phyloP scores from a whole-genome alignment of 2,888 invertebrate genomes.

The Eupithecia tripunctaria region DNA sequence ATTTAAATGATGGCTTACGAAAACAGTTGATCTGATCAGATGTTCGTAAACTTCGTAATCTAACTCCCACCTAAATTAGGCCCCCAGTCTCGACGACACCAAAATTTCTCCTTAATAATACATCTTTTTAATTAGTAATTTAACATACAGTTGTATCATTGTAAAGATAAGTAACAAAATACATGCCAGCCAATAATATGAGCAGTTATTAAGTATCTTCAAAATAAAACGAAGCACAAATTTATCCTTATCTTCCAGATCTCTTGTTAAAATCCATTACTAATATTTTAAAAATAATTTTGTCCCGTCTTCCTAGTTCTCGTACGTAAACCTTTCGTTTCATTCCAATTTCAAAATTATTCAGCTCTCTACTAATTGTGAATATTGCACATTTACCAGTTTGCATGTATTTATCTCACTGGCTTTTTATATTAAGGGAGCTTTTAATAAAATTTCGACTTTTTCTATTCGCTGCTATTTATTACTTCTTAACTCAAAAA shows the following conservation, averaged over 20 bases:
- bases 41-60: background rate
- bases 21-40: conserved; percentile 16
- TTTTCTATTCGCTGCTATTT: conserved; percentile 76
- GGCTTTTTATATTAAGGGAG: conserved; percentile 72
- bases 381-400: conserved; percentile 75
- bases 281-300: conserved; percentile 46
- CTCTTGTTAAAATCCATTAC: conserved; percentile 47
- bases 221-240: conserved; percentile 56
- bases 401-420: conserved; percentile 76
- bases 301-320: conserved; percentile 69
- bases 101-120: background rate
- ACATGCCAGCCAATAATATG: conserved; percentile 22
- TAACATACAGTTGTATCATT: background rate
- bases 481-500: conserved; percentile 56
- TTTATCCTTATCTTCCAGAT: conserved; percentile 55
- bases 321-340: conserved; percentile 42
- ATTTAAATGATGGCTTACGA: conserved; percentile 11
- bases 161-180: conserved; percentile 15
- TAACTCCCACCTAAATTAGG: conserved; percentile 16
- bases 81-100: background rate
- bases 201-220: conserved; percentile 13
- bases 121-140: background rate
- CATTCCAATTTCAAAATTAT: conserved; percentile 55
- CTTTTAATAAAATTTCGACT: conserved; percentile 63
- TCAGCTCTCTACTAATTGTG: conserved; percentile 71